Conservation (phyloP, 2,113 vertebrate genomes). For the Limnothrissa miodon region DNA sequence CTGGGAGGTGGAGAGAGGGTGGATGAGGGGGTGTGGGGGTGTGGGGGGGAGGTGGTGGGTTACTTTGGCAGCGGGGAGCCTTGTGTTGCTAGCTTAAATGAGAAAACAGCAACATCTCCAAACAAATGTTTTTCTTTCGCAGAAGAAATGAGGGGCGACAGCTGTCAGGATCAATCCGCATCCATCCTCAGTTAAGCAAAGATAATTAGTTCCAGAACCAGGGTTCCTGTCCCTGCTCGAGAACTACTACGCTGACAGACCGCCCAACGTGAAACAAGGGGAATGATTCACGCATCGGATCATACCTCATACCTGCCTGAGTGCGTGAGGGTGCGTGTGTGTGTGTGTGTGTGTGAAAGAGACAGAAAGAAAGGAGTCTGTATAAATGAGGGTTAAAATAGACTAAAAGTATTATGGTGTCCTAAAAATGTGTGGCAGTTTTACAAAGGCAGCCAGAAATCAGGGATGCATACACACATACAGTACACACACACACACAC, state of each 20-base stretch:
- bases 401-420: slow-evolving; percentile 34
- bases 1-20: slow-evolving; percentile 42
- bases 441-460: slow-evolving; percentile 50
- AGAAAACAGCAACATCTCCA: slow-evolving; percentile 57
- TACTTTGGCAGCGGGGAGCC: slow-evolving; percentile 14
- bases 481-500: slow-evolving; percentile 37
- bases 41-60: slow-evolving; percentile 1
- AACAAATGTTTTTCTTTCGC: slow-evolving; percentile 56
- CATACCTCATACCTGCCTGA: slow-evolving; percentile 17
- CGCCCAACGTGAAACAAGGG: slow-evolving; percentile 21
- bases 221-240: slow-evolving; percentile 48
- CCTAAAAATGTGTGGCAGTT: slow-evolving; percentile 18
- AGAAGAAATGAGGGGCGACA: slow-evolving; percentile 61
- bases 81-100: slow-evolving; percentile 53
- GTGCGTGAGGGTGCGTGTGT: slow-evolving; percentile 7
- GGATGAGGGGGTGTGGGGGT: slow-evolving; percentile 27
- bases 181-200: slow-evolving; percentile 60
- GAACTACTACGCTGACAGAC: slow-evolving; percentile 39
- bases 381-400: slow-evolving; percentile 21
- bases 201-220: slow-evolving; percentile 63
- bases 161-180: slow-evolving; percentile 68
- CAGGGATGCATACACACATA: slow-evolving; percentile 26
- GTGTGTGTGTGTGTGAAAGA: neutral
- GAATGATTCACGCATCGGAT: slow-evolving; percentile 30
- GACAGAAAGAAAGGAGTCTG: neutral